phyloP scores from a whole-genome alignment of 2,113 vertebrate species.

The Paradoxurus hermaphroditus region DNA sequence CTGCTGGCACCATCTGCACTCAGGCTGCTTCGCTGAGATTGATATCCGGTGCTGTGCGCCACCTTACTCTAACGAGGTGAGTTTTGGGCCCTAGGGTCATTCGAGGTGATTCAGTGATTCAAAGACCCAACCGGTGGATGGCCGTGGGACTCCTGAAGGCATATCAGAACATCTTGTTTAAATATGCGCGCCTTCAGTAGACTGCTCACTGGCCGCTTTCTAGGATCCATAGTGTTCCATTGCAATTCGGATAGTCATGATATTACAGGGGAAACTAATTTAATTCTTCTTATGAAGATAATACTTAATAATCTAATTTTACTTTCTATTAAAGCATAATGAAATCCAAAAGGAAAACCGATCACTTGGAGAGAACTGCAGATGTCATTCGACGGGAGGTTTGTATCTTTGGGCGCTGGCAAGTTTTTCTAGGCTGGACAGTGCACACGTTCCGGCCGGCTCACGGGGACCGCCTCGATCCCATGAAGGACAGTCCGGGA shows the following conservation, averaged over 20 bases:
- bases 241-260: not conserved
- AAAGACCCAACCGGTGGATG: not conserved
- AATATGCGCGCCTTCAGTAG: not conserved
- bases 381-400: conserved; percentile 91
- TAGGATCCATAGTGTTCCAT: not conserved
- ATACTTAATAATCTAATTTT: conserved; percentile 65
- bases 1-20: conserved; percentile 72
- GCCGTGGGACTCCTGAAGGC: not conserved
- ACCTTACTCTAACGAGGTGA: conserved; percentile 82
- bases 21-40: conserved; percentile 24
- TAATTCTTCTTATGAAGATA: not conserved
- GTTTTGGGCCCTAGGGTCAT: not conserved
- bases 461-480: not conserved
- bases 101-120: not conserved
- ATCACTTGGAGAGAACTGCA: conserved; percentile 94
- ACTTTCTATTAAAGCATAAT: conserved; percentile 84
- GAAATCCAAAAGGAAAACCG: conserved; percentile 87
- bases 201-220: not conserved
- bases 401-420: conserved; percentile 66
- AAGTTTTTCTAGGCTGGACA: not conserved
- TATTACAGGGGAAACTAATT: not conserved
- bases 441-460: not conserved
- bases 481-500: not conserved
- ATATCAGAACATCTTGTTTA: not conserved
- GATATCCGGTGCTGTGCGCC: conserved; percentile 62